A percentile compares a stretch with the other conserved stretches of the same genome.
These are phyloP conservation scores for Eptesicus fuscus DNA, from an alignment of 2,113 vertebrate species.

Conservation along the genomic window DNA sequence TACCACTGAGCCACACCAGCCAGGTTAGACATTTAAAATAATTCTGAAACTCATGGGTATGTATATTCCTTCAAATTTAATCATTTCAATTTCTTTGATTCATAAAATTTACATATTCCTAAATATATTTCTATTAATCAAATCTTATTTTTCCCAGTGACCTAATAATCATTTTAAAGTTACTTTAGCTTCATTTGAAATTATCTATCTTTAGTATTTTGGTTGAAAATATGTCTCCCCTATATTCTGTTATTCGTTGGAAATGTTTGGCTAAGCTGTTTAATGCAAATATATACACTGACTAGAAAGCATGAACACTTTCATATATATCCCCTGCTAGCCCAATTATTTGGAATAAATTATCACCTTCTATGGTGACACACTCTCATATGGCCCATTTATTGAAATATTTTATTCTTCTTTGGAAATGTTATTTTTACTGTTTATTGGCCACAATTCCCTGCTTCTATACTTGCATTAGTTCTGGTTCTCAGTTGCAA, in stretches of 20 bases:
- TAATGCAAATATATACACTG: neutral
- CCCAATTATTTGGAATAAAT: neutral
- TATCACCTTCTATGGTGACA: neutral
- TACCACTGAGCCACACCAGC: too few relatives aligned
- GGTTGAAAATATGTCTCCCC: neutral
- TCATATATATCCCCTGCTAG: neutral
- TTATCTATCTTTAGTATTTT: neutral
- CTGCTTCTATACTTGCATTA: neutral
- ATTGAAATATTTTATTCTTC: neutral
- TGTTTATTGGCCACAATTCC: neutral
- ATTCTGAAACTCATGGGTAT: neutral
- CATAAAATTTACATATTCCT: neutral
- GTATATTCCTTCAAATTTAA: neutral
- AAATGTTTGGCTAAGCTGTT: neutral
- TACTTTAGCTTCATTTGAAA: constrained; percentile 13
- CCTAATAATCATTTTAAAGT: neutral
- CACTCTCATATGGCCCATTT: neutral
- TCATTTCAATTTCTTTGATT: neutral
- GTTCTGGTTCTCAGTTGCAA: neutral
- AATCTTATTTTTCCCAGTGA: constrained; percentile 1
- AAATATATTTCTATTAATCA: neutral
- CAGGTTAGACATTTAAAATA: neutral
- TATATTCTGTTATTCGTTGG: neutral
- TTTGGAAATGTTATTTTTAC: neutral
- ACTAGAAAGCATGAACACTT: neutral